Base-by-base conservation (phyloP, 2,888 invertebrate genomes). In the Chironomus riparius region DNA sequence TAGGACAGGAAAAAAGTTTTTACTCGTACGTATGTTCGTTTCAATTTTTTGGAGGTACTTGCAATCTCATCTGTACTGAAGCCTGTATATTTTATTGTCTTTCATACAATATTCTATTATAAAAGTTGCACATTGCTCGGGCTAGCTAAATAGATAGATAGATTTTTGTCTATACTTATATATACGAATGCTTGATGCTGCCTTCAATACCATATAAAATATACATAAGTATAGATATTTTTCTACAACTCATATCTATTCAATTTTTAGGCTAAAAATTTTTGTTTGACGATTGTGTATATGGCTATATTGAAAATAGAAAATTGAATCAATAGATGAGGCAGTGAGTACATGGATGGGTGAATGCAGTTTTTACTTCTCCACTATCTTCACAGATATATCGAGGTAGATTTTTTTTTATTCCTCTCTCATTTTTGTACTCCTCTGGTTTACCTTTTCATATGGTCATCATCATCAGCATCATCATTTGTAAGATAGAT, bases 51-150 rank as follows among this genome's bases (percentile, higher is more conserved):
- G n/a, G 56, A 56, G 56, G 56, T 56, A 56, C 18, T 15, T 56
- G 15, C 56, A 56, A n/a, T 38, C 38, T 38, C 38, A 38, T 38
- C 7, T 38, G 38, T 56, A 15, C 56, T 56, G 5, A 15, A n/a
- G 56, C 56, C 38, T 65, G 65, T 65, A 74, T 74, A 74, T 74
- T 74, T 74, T 74, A 74, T 74, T 74, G 74, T 74, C 74, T 74
- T 74, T 68, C 38, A 47, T 62, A 28, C 47, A 47, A 48, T 62
- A 21, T 68, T 68, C 68, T 68, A 68, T 68, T 68, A 68, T 68
- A 21, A 68, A 47, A 38, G 68, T 68, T 68, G 68, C 68, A 65
- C 65, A 68, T 68, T 68, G 56, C 68, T 65, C 65, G 18, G 13
- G 18, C n/a, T 18, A 65, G 22, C 18, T 13, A 24, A 13, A 65